These are phyloP conservation scores for Watsonalla binaria DNA, from an alignment of 2,888 invertebrate genomes.

Conservation along the genomic window DNA sequence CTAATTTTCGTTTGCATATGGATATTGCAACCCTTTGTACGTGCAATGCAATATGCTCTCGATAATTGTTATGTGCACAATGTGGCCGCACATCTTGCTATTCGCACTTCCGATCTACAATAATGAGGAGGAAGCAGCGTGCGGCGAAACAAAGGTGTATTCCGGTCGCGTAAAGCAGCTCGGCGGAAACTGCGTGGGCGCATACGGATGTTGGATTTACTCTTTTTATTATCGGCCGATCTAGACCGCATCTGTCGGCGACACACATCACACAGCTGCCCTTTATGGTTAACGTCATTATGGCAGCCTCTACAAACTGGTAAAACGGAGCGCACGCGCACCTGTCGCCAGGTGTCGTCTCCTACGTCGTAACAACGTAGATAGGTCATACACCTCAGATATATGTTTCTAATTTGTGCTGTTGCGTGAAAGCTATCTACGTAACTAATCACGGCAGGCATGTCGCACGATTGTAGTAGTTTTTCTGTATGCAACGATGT, in stretches of 20 bases:
- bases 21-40: constrained; percentile 31
- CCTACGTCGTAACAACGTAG: constrained; percentile 15
- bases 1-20: constrained; percentile 34
- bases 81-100: constrained; percentile 41
- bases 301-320: constrained; percentile 44
- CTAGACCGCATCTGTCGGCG: constrained; percentile 74
- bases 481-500: constrained; percentile 43
- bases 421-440: constrained; percentile 57
- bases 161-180: constrained; percentile 58
- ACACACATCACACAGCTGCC: constrained; percentile 66
- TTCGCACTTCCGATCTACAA: constrained; percentile 61
- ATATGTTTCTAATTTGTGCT: constrained; percentile 23
- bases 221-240: constrained; percentile 70
- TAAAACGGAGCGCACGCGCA: constrained; percentile 49
- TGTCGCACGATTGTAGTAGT: constrained; percentile 50
- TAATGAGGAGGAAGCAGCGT: constrained; percentile 69
- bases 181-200: constrained; percentile 65
- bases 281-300: constrained; percentile 55
- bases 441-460: constrained; percentile 40
- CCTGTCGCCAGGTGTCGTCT: constrained; percentile 67
- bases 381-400: constrained; percentile 18
- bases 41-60: constrained; percentile 15
- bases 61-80: not conserved
- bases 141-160: constrained; percentile 64
- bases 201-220: constrained; percentile 65